Percentiles rank a stretch among this genome's conserved stretches.
Evolutionary conservation across 2,797 vertebrate species (phyloP).

Genomic region (Manis pentadactyla): DNA sequence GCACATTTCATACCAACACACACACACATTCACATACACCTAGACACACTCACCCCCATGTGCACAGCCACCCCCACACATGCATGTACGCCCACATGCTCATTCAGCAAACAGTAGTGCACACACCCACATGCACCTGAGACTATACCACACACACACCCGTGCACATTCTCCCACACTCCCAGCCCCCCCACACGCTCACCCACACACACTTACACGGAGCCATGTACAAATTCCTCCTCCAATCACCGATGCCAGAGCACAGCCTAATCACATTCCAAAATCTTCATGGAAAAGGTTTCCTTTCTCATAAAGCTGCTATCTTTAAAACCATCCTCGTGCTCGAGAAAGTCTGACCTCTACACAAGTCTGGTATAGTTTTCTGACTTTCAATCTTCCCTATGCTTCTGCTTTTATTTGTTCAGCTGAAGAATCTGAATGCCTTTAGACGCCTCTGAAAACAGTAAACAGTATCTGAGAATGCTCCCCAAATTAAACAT

Average conservation of each 20-base stretch:
- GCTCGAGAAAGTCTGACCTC: not conserved
- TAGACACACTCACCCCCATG: not conserved
- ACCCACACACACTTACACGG: not conserved
- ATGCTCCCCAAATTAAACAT: not conserved
- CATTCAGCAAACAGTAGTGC: not conserved
- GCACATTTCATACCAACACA: not conserved
- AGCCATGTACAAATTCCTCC: not conserved
- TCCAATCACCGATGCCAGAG: not conserved
- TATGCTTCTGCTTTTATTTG: not conserved
- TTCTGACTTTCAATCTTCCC: not conserved
- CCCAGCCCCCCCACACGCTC: no score
- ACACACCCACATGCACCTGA: not conserved
- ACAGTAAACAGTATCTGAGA: constrained; percentile 12
- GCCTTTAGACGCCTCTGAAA: not conserved
- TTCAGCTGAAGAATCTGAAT: constrained; percentile 3
- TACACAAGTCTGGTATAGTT: not conserved
- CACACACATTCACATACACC: not conserved
- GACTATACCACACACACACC: not conserved
- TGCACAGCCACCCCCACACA: not conserved
- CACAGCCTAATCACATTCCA: not conserved
- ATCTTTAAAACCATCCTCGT: not conserved
- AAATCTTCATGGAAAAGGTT: not conserved
- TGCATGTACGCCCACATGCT: not conserved
- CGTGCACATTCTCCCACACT: not conserved
- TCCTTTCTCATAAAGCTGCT: not conserved